Evolutionary conservation across 2,797 vertebrate genomes (phyloP), one percentile per base, ranked within the genome.

Genomic region (Neoniphon sammara): DNA sequence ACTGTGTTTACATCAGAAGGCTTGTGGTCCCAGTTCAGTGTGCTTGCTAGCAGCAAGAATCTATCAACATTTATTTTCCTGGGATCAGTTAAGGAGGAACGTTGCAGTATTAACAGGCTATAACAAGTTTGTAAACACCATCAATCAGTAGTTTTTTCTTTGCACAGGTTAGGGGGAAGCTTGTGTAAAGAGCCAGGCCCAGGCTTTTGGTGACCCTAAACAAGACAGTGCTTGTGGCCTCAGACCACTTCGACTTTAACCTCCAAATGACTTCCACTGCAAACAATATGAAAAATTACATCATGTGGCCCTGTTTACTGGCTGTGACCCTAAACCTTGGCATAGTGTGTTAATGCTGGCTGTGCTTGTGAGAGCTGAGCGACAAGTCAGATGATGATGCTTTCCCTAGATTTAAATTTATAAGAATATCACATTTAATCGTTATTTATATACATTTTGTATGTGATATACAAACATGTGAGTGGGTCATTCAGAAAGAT

Each of bases 21-120:
- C 3, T 54, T 11, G 17, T 50, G 1, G 47, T 20, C n/a, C 47
- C 6, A 7, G n/a, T 50, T 27, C 25, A 27, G 7, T 7, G 5
- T 50, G 18, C n/a, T 18, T 20, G n/a, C 47, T 50, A 20, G 23
- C 52, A 46, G 50, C 53, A 62, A 66, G 7, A 44, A 4, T 64
- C 57, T 12, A 14, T 62, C 27, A 83, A 54, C 56, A 76, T 65
- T 83, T 52, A 80, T 81, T 83, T 52, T 4, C 27, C 47, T 20
- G n/a, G 47, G 47, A 34, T 62, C 55, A 18, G 53, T 60, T 53
- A 49, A 69, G n/a, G 23, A 72, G 23, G 70, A 10, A 53, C 18
- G 11, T 20, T 8, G 20, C 47, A 8, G n/a, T 50, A 21, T 50
- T 11, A 8, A 12, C 10, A 18, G 21, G 2, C 25, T 30, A 1